Percentiles rank a stretch among this genome's conserved stretches.
Conservation (phyloP, 2,888 invertebrate species). For the Malthinus seriepunctatus region DNA sequence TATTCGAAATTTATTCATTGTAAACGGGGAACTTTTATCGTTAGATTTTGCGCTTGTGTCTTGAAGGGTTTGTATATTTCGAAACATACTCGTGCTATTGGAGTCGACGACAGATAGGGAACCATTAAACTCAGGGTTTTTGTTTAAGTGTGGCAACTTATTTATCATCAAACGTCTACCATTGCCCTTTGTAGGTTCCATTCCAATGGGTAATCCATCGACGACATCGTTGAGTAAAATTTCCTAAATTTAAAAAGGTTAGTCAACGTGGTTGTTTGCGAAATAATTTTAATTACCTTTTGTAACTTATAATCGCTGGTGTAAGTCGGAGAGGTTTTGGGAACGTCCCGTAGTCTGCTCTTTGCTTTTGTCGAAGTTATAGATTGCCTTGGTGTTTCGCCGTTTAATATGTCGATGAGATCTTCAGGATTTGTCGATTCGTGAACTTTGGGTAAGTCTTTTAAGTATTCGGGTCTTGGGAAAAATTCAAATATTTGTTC, state of each 20-base stretch:
- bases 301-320: not conserved
- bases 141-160: too few relatives aligned
- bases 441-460: conserved; percentile 3
- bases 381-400: conserved; percentile 9
- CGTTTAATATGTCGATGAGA: conserved; percentile 15
- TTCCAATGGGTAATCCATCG: not conserved
- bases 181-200: not conserved
- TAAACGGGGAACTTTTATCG: not conserved
- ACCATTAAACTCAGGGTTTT: not conserved
- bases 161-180: not conserved
- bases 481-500: conserved; percentile 16
- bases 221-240: not conserved
- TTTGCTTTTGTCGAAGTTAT: conserved; percentile 10
- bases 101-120: not conserved
- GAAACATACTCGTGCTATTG: not conserved
- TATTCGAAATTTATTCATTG: too few relatives aligned
- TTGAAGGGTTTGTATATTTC: conserved; percentile 1
- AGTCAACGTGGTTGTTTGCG: too few relatives aligned
- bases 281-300: not conserved
- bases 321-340: not conserved
- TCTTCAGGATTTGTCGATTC: conserved; percentile 15
- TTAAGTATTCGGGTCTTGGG: conserved; percentile 11
- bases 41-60: not conserved
- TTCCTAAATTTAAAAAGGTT: not conserved
- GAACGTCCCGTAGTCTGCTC: not conserved